Base-by-base conservation (phyloP, 2,113 vertebrate species). In the Psophia crepitans region DNA sequence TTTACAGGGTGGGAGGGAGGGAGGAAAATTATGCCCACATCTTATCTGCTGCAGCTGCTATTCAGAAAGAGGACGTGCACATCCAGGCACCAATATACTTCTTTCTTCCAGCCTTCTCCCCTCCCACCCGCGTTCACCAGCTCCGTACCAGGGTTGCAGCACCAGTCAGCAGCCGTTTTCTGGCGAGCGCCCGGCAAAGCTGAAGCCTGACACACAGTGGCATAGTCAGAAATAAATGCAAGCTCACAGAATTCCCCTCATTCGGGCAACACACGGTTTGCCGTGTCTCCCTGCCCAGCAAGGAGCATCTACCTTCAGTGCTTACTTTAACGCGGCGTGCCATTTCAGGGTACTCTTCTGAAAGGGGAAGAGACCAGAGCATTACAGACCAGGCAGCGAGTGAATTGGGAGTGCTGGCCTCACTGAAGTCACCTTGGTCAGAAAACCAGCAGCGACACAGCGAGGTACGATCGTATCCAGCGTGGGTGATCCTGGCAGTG, bases 141-240 rank as follows among this genome's bases (percentile, higher is more conserved):
- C 49, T 83, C 41, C 80, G 68, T 48, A 14, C 33, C 12, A 6
- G 32, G 22, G n/a, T 30, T 69, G 76, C 58, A 81, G 33, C 63
- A 61, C 54, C 76, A 84, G 46, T 43, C 44, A 53, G 51, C 0
- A 11, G 68, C 76, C 74, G 60, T 13, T 89, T 70, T 41, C 64
- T 71, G 56, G 43, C 46, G 77, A 49, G 63, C 44, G 30, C 2
- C 0, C 16, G 77, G 51, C 73, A 89, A 90, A 96, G 89, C 91
- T 93, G 94, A 95, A 96, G 93, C 81, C 95, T 96, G 94, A 96
- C 89, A 94, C 91, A 95, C 84, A 95, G 89, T 84, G 93, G 95
- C 30, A 94, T 12, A 60, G 8, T 58, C 60, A 23, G 87, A 96
- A 91, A 94, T 69, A 82, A 84, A 75, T 9, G 9, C 56, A 81